Evolutionary conservation across 1,140 invertebrate genomes (phyloP).

Genomic region (Apis laboriosa): DNA sequence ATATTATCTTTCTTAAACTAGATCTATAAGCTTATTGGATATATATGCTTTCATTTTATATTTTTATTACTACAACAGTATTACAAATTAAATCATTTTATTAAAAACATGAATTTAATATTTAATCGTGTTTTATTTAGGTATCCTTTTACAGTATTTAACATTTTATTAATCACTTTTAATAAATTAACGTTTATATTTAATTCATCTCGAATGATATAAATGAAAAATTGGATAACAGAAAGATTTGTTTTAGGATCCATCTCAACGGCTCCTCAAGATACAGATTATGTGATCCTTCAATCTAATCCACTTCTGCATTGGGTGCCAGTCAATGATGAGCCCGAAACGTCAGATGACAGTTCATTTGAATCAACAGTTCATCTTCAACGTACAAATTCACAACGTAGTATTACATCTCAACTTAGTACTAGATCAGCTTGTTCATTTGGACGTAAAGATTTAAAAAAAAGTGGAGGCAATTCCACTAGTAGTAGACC

Average conservation of each 20-base stretch:
- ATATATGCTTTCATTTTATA: slow-evolving; percentile 16
- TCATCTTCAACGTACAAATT: slow-evolving; percentile 75
- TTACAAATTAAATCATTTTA: background rate
- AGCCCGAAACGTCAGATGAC: slow-evolving; percentile 65
- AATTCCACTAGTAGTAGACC: slow-evolving; percentile 55
- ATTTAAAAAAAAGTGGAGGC: slow-evolving; percentile 25
- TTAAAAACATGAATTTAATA: background rate
- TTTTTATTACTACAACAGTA: background rate
- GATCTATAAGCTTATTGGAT: slow-evolving; percentile 39
- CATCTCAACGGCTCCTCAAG: slow-evolving; percentile 57
- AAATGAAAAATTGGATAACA: slow-evolving; percentile 20
- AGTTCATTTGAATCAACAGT: slow-evolving; percentile 73
- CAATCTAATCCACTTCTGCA: slow-evolving; percentile 81
- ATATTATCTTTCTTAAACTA: slow-evolving; percentile 58
- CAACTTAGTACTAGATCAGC: slow-evolving; percentile 73
- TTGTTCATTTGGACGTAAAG: slow-evolving; percentile 53
- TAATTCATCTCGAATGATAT: background rate
- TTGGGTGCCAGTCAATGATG: slow-evolving; percentile 80
- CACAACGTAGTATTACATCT: slow-evolving; percentile 75
- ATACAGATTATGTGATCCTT: slow-evolving; percentile 83
- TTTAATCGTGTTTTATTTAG: background rate
- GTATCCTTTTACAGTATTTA: background rate
- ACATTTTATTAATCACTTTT: background rate
- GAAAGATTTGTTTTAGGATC: slow-evolving; percentile 53
- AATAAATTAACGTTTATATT: background rate